A percentile compares a stretch with the other conserved stretches of the same genome.
Evolutionary conservation across 2,888 invertebrate genomes (phyloP).

Genomic region (Torymus tubicola): DNA sequence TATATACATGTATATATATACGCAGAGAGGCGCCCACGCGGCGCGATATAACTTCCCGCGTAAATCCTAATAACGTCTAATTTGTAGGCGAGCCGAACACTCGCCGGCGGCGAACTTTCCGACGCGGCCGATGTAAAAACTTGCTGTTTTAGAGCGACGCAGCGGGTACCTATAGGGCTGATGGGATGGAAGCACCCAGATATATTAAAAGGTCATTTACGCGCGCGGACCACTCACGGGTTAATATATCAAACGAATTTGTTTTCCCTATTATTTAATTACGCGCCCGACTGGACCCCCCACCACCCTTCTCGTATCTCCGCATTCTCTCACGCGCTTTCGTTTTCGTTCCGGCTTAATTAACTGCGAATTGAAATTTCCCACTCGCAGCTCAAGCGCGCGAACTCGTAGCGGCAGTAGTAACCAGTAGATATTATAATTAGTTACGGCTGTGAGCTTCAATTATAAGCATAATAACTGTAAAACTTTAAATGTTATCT

Average conservation of each 20-base stretch:
- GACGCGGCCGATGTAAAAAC: slow-evolving; percentile 17
- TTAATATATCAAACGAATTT: slow-evolving; percentile 37
- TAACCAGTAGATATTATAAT: not conserved
- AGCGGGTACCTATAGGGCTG: too few relatives aligned
- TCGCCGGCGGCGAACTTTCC: not conserved
- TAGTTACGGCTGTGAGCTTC: not conserved
- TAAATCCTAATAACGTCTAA: slow-evolving; percentile 71
- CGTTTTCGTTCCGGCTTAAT: slow-evolving; percentile 21
- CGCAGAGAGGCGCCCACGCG: slow-evolving; percentile 27
- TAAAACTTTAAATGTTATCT: too few relatives aligned
- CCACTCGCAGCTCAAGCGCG: not conserved
- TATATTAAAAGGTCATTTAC: slow-evolving; percentile 40
- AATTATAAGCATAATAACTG: slow-evolving; percentile 12
- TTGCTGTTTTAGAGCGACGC: slow-evolving; percentile 11
- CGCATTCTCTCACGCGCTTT: not conserved
- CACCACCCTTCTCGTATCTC: too few relatives aligned
- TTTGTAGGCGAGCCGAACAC: slow-evolving; percentile 45
- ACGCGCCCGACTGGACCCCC: not conserved
- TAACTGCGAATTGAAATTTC: slow-evolving; percentile 35
- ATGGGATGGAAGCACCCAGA: slow-evolving; percentile 5
- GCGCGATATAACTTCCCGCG: slow-evolving; percentile 66
- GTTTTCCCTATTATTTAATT: slow-evolving; percentile 43
- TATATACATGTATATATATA: not conserved
- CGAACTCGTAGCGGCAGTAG: too few relatives aligned
- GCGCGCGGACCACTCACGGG: not conserved